Evolutionary conservation across 1,140 invertebrate genomes (phyloP), one percentile per base, ranked within the genome.

Genomic region (Tenebrio molitor): DNA sequence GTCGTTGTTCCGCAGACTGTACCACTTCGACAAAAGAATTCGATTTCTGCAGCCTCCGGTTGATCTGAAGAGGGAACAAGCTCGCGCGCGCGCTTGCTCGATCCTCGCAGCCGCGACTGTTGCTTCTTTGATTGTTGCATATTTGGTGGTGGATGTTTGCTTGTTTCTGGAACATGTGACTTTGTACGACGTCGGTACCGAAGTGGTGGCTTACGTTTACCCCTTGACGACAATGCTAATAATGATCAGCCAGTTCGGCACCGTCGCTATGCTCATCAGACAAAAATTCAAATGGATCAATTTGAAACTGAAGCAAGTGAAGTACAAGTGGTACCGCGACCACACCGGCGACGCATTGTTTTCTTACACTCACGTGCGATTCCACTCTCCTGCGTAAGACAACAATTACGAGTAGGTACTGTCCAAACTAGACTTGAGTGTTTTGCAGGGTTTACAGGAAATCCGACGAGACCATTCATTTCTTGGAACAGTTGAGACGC

Each of bases 201-300:
- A 58, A 58, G 14, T 58, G 14, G 50, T 58, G 1, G 12, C 50
- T 12, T 58, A 58, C 8, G 21, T 58, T 25, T 58, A 29, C 10
- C 50, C 50, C 7, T 14, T 58, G 6, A 10, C 33, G 0, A 29
- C 50, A 12, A 33, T 58, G 23, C 25, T 33, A 5, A 58, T 25
- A 14, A 58, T 33, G 50, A 15, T 58, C 15, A 12, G 25, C 21
- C 50, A 58, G 14, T 58, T 58, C 16, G 10, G 8, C 2, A 58
- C 50, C 1, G 7, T 58, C 3, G 21, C 19, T 12, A 14, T 29
- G 7, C 23, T 58, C 6, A 14, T 33, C 5, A 33, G 8, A 29
- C 21, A 58, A 58, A 58, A 58, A 25, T 58, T 58, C 23, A 29
- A 25, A 14, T 58, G 21, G 23, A 58, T 58, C 16, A 58, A 58